A percentile compares a stretch with the other conserved stretches of the same genome.
Conservation (phyloP, 2,113 vertebrate species). For the Myotis brandtii region DNA sequence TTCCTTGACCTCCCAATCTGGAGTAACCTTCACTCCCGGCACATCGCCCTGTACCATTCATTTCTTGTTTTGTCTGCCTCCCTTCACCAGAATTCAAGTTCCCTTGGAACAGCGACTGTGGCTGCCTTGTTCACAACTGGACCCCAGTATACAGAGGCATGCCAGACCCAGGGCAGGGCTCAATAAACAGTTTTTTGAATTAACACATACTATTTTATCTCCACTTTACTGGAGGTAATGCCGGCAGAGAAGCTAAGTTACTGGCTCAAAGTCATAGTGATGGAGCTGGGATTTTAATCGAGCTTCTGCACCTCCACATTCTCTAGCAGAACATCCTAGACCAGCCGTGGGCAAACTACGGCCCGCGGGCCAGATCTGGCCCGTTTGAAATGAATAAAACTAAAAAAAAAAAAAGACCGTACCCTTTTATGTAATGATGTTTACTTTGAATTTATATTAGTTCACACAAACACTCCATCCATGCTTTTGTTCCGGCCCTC, state of each 20-base stretch:
- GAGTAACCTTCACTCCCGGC: not conserved
- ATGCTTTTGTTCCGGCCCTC: too few species aligned
- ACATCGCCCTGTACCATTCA: accelerated
- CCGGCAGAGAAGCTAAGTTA: not conserved
- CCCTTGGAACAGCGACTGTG: not conserved
- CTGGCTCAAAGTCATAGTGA: not conserved
- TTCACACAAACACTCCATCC: too few species aligned
- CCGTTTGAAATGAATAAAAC: too few species aligned
- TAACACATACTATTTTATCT: not conserved
- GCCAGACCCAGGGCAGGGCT: not conserved
- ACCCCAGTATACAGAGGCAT: not conserved
- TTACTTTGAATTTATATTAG: too few species aligned
- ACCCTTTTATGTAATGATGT: too few species aligned
- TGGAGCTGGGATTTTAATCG: not conserved
- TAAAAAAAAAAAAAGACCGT: too few species aligned
- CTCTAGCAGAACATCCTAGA: not conserved
- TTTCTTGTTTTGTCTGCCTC: not conserved
- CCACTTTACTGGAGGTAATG: not conserved
- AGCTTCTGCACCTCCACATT: too few species aligned
- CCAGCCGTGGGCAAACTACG: too few species aligned
- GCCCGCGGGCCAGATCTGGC: too few species aligned
- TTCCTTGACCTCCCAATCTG: not conserved
- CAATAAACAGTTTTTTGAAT: not conserved
- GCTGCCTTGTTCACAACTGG: not conserved
- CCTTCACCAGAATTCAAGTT: not conserved